These are phyloP conservation scores for Polyploca ridens DNA, from an alignment of 2,888 invertebrate genomes.

Conservation along the genomic window DNA sequence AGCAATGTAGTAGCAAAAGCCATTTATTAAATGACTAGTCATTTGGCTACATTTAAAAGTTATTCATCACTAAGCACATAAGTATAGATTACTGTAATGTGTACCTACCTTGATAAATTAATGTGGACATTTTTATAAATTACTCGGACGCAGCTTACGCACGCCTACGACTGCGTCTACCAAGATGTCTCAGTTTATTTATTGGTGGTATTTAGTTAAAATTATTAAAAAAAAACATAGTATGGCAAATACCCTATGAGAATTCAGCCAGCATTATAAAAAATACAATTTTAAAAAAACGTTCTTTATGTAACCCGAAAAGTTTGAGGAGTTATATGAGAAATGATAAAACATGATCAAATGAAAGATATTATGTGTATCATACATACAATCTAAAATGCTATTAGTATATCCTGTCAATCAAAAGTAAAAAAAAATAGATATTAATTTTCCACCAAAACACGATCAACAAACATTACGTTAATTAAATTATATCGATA, in stretches of 20 bases:
- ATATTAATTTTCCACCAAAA: not conserved
- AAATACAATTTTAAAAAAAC: too few relatives aligned
- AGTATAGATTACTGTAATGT: conserved; percentile 7
- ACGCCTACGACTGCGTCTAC: not conserved
- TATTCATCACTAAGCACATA: conserved; percentile 4
- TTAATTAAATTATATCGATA: not conserved
- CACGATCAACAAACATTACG: not conserved
- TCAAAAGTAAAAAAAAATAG: not conserved
- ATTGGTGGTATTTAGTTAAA: not conserved
- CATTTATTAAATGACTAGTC: not conserved
- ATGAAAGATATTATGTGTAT: too few relatives aligned
- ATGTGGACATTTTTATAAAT: not conserved
- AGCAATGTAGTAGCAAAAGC: not conserved
- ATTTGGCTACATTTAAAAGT: not conserved
- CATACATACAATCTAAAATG: too few relatives aligned
- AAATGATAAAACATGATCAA: too few relatives aligned
- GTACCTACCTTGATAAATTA: conserved; percentile 9
- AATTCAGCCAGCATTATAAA: too few relatives aligned
- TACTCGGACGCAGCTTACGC: not conserved
- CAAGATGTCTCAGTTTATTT: not conserved
- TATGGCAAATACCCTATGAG: too few relatives aligned
- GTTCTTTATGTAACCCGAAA: too few relatives aligned
- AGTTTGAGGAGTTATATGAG: too few relatives aligned
- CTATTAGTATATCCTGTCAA: too few relatives aligned
- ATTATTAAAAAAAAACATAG: too few relatives aligned